Base-by-base conservation (phyloP, 2,113 vertebrate genomes). In the Cryptomyrus ogoouensis region DNA sequence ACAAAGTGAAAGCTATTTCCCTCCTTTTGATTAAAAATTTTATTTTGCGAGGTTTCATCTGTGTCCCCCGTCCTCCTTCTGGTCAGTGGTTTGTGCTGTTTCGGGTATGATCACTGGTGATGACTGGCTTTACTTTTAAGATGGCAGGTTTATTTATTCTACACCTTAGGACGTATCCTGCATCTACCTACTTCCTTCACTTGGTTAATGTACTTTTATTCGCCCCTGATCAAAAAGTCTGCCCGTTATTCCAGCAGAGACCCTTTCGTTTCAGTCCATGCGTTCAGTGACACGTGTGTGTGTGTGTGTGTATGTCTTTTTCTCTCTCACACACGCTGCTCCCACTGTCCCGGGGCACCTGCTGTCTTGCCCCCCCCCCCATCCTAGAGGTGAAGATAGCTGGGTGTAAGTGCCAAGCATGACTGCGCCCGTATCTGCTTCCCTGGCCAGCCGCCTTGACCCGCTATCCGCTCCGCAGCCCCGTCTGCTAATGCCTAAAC, bases 371-470 rank as follows among this genome's bases (percentile, higher is more conserved):
- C 92, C 90, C 91, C 91, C 89, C 92, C 90, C 91, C 91, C 96
- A 95, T 94, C 94, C 94, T 96, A 97, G 96, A 97, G 95, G 95
- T 95, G 95, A 97, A 96, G 96, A 97, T 96, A 95, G 95, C 95
- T 95, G 97, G 96, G 95, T 97, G 96, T 97, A 97, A 97, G 97
- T 97, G 94, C 88, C 90, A 93, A 93, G 93, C 92, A 94, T 95
- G 95, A 94, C 90, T 95, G 90, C 95, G 93, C 93, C 93, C 62
- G 13, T 88, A 15, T 88, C 39, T 53, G 52, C 88, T 52, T 44
- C n/a, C 49, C 47, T 49, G 47, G 85, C 93, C 93, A 90, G 95
- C 93, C 94, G 93, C 93, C 94, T 94, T 49, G 17, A 42, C 39
- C 46, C 24, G 83, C 83, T 86, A 15, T 86, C 90, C 93, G 39